Base-by-base conservation (phyloP, 2,888 invertebrate species). In the Leucozona laternaria region DNA sequence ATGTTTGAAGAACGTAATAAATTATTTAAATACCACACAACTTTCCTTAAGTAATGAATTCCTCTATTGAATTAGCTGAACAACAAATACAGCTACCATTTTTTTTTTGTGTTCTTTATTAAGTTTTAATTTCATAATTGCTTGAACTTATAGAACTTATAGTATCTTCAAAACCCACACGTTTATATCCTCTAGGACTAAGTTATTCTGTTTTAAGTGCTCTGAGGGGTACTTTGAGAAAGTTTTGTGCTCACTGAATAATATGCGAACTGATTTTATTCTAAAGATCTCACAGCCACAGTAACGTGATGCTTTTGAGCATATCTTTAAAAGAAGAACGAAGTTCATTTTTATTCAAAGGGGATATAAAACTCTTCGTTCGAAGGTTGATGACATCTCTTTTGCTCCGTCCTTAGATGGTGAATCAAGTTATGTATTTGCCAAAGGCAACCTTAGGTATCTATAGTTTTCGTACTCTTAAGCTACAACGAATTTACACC, bases 231-330 rank as follows among this genome's bases (percentile, higher is more conserved):
- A 22, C 40, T 40, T 40, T 40, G 40, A 40, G n/a, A 22, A 43
- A 62, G 13, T 62, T 62, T 62, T 34, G 15, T 60, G 22, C 22
- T 60, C 60, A 60, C 37, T 60, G 40, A 62, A 62, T 62, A 43
- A 40, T n/a, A n/a, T 40, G 25, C 43, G n/a, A 62, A 62, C 25
- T 62, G 43, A 62, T 22, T 62, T 43, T 43, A n/a, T 11, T 40
- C 4, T 10, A 48, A 4, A 40, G 15, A 40, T 40, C 5, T 15
- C 40, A 13, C 13, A 40, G 40, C 13, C 40, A 13, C 13, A 40
- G 40, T 4, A 15, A 15, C 4, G 15, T 40, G 40, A 40, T 15
- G 40, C 40, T 40, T 40, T 40, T 40, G 15, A 40, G 40, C 40
- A 40, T 40, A 13, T 15, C 22, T 25, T 53, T 53, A 8, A 7